These are phyloP conservation scores for Platanista minor DNA, from an alignment of 2,113 vertebrate species.

Conservation along the genomic window DNA sequence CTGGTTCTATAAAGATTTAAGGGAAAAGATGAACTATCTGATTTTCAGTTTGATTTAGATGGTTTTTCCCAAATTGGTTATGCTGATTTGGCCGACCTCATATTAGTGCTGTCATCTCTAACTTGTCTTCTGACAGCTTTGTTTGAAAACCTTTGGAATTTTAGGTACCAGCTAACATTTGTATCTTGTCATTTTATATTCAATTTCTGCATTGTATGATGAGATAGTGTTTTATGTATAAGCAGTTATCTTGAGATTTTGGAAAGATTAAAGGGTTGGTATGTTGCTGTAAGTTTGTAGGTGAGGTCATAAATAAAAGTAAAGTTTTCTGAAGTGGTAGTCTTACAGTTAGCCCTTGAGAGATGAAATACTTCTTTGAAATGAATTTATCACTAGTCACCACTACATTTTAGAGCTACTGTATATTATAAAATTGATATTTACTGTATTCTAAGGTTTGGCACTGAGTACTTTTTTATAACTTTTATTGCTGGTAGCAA, in stretches of 20 bases:
- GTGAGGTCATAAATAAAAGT: slow-evolving; percentile 24
- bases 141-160: slow-evolving; percentile 41
- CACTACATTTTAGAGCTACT: neutral
- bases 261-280: neutral
- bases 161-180: neutral
- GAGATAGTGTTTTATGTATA: neutral
- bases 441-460: slow-evolving; percentile 15
- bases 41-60: neutral
- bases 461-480: neutral
- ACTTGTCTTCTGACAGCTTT: slow-evolving; percentile 45
- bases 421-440: neutral
- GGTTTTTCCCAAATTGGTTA: neutral
- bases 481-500: neutral
- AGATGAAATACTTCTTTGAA: slow-evolving; percentile 37
- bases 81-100: neutral
- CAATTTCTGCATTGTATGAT: slow-evolving; percentile 13
- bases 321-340: slow-evolving; percentile 10
- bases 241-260: slow-evolving; percentile 38
- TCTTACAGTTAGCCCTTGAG: slow-evolving; percentile 9
- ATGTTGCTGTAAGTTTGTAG: neutral
- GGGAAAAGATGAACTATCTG: neutral
- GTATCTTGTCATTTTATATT: slow-evolving; percentile 16
- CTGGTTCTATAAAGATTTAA: neutral
- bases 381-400: slow-evolving; percentile 16
- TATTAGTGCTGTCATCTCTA: slow-evolving; percentile 26